These are phyloP conservation scores for Sebastes umbrosus DNA, from an alignment of 2,797 vertebrate species.

Conservation along the genomic window DNA sequence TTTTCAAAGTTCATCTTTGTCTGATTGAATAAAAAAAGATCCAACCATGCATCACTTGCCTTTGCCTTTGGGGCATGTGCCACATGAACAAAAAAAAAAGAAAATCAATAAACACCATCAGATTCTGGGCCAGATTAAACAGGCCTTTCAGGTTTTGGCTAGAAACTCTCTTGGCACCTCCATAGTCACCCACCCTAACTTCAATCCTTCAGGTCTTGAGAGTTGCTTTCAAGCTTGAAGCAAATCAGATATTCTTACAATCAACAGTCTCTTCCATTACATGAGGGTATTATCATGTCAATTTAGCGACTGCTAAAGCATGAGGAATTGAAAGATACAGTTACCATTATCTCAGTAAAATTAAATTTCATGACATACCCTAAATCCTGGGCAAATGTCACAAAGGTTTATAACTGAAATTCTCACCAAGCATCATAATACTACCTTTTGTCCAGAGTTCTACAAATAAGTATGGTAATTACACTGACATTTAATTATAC, in stretches of 20 bases:
- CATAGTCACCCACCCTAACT: neutral
- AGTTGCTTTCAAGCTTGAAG: neutral
- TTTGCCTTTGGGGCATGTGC: neutral
- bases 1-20: neutral
- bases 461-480: neutral
- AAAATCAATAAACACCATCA: conserved; percentile 9
- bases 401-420: neutral
- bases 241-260: neutral
- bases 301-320: neutral
- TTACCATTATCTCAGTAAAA: neutral
- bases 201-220: neutral
- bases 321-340: neutral
- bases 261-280: neutral
- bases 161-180: neutral
- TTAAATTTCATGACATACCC: neutral
- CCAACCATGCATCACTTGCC: conserved; percentile 12
- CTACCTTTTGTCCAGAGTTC: neutral
- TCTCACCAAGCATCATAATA: neutral
- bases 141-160: conserved; percentile 4
- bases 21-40: neutral
- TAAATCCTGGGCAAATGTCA: neutral
- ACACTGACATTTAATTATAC: neutral
- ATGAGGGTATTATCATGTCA: neutral
- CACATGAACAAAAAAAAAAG: neutral
- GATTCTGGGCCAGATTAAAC: conserved; percentile 20